Evolutionary conservation across 2,113 vertebrate genomes (phyloP), one percentile per base, ranked within the genome.

Genomic region (Brachyhypopomus gauderio): DNA sequence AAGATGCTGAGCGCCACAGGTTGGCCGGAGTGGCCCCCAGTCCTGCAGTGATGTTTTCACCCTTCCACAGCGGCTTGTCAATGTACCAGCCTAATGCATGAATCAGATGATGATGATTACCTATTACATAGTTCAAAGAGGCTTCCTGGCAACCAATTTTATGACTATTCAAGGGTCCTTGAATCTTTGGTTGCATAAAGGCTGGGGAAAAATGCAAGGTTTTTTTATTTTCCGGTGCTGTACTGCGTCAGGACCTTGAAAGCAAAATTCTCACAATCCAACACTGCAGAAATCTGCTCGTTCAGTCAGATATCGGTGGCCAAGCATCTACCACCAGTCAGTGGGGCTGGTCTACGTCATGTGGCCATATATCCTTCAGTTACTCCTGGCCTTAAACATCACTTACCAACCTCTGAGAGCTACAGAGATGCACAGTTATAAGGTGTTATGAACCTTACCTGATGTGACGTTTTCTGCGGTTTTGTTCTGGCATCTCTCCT

Each of bases 381-480:
- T 19, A 20, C 30, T 36, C 27, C 36, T 36, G 0, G 30, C 14
- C 16, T 14, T 25, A 34, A 58, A 75, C 52, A 75, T 36, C 3
- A 56, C 38, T 66, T 64, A 71, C 30, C 45, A 58, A 62, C 2
- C 30, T 81, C 16, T 69, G 48, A 76, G 25, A 75, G 38, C 27
- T 1, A 38, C 73, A 64, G 8, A 59, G 22, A 52, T 41, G 64
- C 30, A 55, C 63, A 4, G 20, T 25, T 70, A 20, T 41, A 38
- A 56, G 17, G n/a, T 71, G 71, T 12, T 85, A 62, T 23, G 41
- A 80, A 66, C 81, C 69, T 88, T 72, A 94, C 93, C 93, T 90
- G 91, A 89, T 22, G 91, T 92, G 87, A 92, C 72, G 72, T 94
- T 93, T 81, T 87, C 90, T 55, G 84, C 84, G 55, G 86, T 90